Evolutionary conservation across 1,140 invertebrate genomes (phyloP).

Genomic region (Venustaconcha ellipsiformis): DNA sequence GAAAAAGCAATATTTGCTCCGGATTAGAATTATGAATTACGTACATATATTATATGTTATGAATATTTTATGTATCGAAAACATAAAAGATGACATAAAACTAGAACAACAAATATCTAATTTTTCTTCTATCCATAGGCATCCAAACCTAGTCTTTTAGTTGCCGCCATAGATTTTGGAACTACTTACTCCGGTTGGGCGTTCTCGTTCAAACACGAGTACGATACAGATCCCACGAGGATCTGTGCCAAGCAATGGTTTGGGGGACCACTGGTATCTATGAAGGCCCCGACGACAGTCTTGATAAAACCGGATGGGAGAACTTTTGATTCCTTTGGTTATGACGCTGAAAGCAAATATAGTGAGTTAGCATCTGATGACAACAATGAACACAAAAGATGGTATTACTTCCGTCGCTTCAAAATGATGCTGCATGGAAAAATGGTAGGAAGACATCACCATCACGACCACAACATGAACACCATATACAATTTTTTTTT

Average conservation of each 20-base stretch:
- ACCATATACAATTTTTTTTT: no score
- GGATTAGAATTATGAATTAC: no score
- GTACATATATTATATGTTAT: no score
- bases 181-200: constrained; percentile 19
- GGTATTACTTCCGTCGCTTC: constrained; percentile 16
- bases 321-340: constrained; percentile 8
- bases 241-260: constrained; percentile 3
- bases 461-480: no score
- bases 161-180: constrained; percentile 16
- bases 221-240: constrained; percentile 2
- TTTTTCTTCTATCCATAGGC: no score
- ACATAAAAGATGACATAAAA: no score
- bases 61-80: no score
- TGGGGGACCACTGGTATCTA: constrained; percentile 9
- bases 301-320: constrained; percentile 10
- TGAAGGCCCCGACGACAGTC: neutral
- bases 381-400: neutral
- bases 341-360: constrained; percentile 12
- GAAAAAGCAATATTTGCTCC: no score
- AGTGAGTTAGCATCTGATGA: neutral
- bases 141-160: neutral
- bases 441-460: no score
- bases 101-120: no score
- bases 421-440: constrained; percentile 8
- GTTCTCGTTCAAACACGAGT: constrained; percentile 15